Evolutionary conservation across 2,888 invertebrate genomes (phyloP), one percentile per base, ranked within the genome.

Genomic region (Drosophila testacea): DNA sequence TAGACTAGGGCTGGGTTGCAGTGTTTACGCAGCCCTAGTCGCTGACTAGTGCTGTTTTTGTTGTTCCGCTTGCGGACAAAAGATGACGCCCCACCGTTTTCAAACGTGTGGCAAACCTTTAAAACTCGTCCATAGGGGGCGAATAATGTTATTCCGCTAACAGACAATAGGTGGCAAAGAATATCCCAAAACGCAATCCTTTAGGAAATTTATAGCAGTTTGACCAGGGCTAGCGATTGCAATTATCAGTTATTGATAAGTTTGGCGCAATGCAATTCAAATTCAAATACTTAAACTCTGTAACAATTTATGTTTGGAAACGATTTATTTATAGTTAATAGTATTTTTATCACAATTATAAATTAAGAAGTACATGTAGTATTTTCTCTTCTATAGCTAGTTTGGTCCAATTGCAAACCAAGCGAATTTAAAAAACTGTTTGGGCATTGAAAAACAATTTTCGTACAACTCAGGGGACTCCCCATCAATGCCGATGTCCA

Each of bases 401-500:
- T 30, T 34, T 0, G 36, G 30, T 2, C 34, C 70, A 38, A 83
- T 62, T 0, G 81, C 83, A 66, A 69, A 69, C 86, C 86, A 83
- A 2, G 78, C 60, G 22, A 50, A 74, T 27, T 91, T 85, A 3
- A 83, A 78, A 36, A 69, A 71, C 6, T 69, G 16, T 7, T 48
- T 70, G 0, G 84, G 84, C 16, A 88, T 56, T 41, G 96, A 94
- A 95, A 96, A n/a, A 27, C 85, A 89, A n/a, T 77, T 65, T 13
- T 79, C 73, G 46, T 84, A 69, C 4, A 84, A 11, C 16, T 90
- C 89, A 4, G 59, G 57, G 11, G 63, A 55, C 3, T 80, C 73
- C 11, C 27, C 44, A 27, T 77, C 77, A 13, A 79, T 41, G 22
- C 72, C 50, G 34, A 56, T 70, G 10, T 36, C n/a, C 36, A 50